Base-by-base conservation (phyloP, 2,888 invertebrate genomes). In the Metacarcinus magister region DNA sequence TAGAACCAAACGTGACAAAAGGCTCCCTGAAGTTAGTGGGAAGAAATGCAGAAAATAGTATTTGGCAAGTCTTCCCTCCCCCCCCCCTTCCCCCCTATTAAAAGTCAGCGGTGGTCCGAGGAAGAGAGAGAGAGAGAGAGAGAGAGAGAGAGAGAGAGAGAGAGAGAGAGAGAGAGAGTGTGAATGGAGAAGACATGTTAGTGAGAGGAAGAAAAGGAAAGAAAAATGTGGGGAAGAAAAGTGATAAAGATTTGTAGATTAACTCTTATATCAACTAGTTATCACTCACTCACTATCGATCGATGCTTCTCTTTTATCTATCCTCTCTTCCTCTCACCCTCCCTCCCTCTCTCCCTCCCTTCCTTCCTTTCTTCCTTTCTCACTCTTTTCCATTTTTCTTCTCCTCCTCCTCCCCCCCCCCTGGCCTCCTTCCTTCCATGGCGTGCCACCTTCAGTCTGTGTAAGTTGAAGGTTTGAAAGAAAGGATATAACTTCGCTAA, bases 1-100 rank as follows among this genome's bases (percentile, higher is more conserved):
- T 82, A 32, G 82, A 32, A 32, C 67, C 67, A 67, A n/a, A 67
- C 67, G 67, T 67, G 67, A 67, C 67, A 67, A 67, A 67, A 67
- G 67, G 67, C 5, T n/a, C 67, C 67, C n/a, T 23, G n/a, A 67
- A 67, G 67, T 67, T 82, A 32, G 82, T 82, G 82, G 82, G 82
- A 82, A 32, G 32, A 32, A 32, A 32, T 82, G 82, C 32, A 82
- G 82, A 32, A 82, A 32, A 82, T 67, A 67, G 67, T 67, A 67
- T 67, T 67, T 67, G 67, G 23, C n/a, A 67, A 67, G 67, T 67
- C 13, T 13, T 13, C 54, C 54, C 54, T 54, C 54, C 13, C 54
- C 7, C 54, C 8, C 54, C 67, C 67, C 67, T n/a, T n/a, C 67
- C 67, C 67, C n/a, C 67, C 67, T 19, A 67, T 67, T 67, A 67